Base-by-base conservation (phyloP, 1,140 invertebrate species). In the Drosophila biarmipes region DNA sequence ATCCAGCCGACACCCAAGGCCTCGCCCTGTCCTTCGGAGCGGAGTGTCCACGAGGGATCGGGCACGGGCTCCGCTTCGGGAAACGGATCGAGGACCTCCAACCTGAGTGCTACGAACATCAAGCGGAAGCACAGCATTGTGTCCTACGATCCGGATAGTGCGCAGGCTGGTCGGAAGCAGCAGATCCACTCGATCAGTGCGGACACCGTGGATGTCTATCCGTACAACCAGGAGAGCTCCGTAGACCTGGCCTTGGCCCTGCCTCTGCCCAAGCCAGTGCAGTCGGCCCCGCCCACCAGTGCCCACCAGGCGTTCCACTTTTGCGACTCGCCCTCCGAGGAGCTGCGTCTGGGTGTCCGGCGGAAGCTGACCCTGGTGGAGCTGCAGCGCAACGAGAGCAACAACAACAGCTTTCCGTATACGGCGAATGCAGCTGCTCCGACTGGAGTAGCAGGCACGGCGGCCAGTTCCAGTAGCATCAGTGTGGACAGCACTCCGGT, bases 11-110 rank as follows among this genome's bases (percentile, higher is more conserved):
- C 96, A n/a, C 96, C 96, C 10, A 95, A 95, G 38, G 93, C 96
- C 14, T 97, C 96, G n/a, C 96, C 96, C 0, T 96, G 96, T 91
- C 95, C 95, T 4, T 97, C 96, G 84, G 95, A 96, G 84, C 90
- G 90, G 29, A 91, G 90, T 53, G 59, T 91, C 10, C 89, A 91
- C 52, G 90, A 90, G 10, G 56, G 34, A 17, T 29, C 63, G 8
- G 42, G 14, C 24, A 10, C 35, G 38, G 29, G n/a, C 15, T 11
- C 52, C 1, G 7, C 34, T 6, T 11, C 52, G 0, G 7, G 37
- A 6, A 15, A 19, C 27, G 35, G 52, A 7, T 57, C 45, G 12
- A 40, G 42, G 17, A 53, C 40, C 15, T 38, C 62, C 37, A 49
- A 42, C 19, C 29, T 90, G 15, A 63, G 84, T 46, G 84, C 78